These are phyloP conservation scores for Morpho deidamia DNA, from an alignment of 2,888 invertebrate genomes.

Conservation along the genomic window DNA sequence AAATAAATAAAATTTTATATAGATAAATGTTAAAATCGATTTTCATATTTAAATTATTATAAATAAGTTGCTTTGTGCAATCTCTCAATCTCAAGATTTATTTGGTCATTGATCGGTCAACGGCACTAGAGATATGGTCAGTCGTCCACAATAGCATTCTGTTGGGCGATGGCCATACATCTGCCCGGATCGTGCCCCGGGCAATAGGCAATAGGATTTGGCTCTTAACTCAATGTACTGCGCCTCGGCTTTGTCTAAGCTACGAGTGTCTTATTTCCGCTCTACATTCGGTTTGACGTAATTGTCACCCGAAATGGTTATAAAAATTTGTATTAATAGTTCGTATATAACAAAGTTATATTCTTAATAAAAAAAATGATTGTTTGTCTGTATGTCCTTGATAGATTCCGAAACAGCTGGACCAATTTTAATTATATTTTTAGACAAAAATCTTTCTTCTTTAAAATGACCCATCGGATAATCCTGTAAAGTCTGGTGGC, in stretches of 20 bases:
- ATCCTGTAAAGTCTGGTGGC: no score
- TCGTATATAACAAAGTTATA: no score
- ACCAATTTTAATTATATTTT: no score
- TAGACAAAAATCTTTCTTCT: no score
- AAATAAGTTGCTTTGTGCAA: no score
- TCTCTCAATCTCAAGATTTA: neutral
- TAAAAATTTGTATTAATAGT: neutral
- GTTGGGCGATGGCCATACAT: slow-evolving; percentile 47
- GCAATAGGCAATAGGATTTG: slow-evolving; percentile 67
- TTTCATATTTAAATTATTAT: no score
- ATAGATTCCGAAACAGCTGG: no score
- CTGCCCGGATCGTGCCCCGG: slow-evolving; percentile 62
- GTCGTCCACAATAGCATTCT: slow-evolving; percentile 27
- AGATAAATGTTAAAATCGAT: no score
- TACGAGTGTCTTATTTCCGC: slow-evolving; percentile 41
- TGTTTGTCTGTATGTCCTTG: no score
- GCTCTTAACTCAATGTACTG: slow-evolving; percentile 54
- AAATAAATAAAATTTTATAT: no score
- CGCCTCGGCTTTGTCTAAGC: slow-evolving; percentile 52
- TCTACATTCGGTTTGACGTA: slow-evolving; percentile 13
- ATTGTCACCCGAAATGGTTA: slow-evolving; percentile 19
- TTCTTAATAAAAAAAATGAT: no score
- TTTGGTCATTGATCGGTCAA: slow-evolving; percentile 36
- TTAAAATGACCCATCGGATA: no score
- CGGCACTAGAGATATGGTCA: slow-evolving; percentile 42